Evolutionary conservation across 2,797 vertebrate species (phyloP).

Genomic region (Sternarchorhynchus goeldii): DNA sequence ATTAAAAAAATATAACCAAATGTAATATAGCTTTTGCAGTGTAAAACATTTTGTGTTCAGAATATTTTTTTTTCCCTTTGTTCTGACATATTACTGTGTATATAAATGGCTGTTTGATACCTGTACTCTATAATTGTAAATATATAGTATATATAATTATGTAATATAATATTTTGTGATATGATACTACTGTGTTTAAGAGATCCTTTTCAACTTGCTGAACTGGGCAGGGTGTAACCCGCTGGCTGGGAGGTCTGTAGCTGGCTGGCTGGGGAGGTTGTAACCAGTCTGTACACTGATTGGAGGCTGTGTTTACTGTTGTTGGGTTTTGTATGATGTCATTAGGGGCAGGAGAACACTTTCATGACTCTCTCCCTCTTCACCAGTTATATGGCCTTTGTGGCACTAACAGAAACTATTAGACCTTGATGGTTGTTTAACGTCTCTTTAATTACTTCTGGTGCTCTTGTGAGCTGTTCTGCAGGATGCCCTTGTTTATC

Average conservation of each 20-base stretch:
- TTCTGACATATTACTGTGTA: no score
- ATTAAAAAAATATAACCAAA: not conserved
- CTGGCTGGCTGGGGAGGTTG: not conserved
- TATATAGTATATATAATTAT: no score
- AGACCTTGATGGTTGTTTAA: constrained; percentile 48
- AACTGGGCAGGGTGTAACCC: no score
- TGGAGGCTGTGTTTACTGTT: not conserved
- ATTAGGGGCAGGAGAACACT: constrained; percentile 41
- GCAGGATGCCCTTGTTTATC: not conserved
- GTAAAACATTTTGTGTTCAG: no score
- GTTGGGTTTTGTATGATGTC: constrained; percentile 20
- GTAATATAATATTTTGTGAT: no score
- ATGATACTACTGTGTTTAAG: no score
- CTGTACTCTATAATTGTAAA: no score
- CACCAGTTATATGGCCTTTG: constrained; percentile 50
- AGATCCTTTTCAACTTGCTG: no score
- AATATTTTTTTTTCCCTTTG: no score
- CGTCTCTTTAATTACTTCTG: constrained; percentile 55
- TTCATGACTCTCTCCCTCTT: constrained; percentile 34
- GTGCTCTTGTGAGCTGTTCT: constrained; percentile 38
- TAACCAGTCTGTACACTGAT: not conserved
- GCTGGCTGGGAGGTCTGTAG: no score
- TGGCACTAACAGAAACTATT: constrained; percentile 58
- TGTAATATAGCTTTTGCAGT: no score
- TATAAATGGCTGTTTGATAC: no score